Evolutionary conservation across 2,113 vertebrate species (phyloP).

Genomic region (Haplochromis vanheusdeni): DNA sequence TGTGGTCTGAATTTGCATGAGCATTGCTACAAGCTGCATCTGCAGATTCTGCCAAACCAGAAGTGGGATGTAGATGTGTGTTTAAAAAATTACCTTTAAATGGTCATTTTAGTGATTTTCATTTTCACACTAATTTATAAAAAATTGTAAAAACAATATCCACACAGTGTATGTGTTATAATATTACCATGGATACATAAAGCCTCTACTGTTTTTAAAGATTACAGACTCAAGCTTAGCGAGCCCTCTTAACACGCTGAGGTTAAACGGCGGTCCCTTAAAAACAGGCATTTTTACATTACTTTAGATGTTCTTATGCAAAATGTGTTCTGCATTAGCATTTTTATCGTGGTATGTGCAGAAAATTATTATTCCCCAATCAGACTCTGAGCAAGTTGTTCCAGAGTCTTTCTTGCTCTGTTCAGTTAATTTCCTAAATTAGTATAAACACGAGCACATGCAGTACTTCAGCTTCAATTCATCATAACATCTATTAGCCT

Average conservation of each 20-base stretch:
- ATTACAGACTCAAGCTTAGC: neutral
- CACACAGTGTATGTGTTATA: neutral
- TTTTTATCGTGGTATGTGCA: neutral
- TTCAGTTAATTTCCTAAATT: neutral
- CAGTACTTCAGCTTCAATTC: neutral
- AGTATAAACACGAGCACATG: neutral
- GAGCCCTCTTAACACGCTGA: rapidly evolving
- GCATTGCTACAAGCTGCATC: neutral
- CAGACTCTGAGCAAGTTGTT: neutral
- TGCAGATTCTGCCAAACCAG: neutral
- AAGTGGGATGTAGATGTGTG: neutral
- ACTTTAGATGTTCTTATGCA: neutral
- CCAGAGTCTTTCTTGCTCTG: neutral
- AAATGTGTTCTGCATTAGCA: neutral
- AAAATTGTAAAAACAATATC: neutral
- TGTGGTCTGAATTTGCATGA: neutral
- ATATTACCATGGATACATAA: neutral
- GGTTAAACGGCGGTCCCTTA: neutral
- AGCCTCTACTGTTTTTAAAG: neutral
- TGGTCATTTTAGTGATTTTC: neutral
- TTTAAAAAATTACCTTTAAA: neutral
- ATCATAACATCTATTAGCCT: neutral
- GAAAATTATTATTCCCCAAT: neutral
- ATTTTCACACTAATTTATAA: neutral
- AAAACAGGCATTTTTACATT: neutral